Percentiles rank a stretch among this genome's conserved stretches.
Conservation (phyloP, 2,888 invertebrate species). For the Cerceris ruficornis region DNA sequence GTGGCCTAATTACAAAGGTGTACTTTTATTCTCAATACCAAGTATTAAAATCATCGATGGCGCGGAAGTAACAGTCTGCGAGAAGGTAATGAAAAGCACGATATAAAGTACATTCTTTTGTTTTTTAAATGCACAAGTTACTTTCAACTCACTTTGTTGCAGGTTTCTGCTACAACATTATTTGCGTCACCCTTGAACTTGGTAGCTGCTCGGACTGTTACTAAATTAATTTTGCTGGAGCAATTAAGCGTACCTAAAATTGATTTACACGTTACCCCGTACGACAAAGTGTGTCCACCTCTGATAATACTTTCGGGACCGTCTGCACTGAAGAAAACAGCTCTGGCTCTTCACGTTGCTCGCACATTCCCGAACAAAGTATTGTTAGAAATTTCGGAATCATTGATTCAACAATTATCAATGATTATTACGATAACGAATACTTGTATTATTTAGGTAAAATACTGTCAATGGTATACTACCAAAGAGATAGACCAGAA, state of each 20-base stretch:
- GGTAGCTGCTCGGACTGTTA: constrained; percentile 71
- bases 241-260: constrained; percentile 76
- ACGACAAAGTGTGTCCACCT: constrained; percentile 76
- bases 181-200: constrained; percentile 74
- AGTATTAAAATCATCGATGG: constrained; percentile 78
- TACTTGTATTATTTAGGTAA: constrained; percentile 63
- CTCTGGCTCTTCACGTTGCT: constrained; percentile 71
- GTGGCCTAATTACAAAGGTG: constrained; percentile 76
- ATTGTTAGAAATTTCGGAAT: constrained; percentile 4
- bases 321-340: constrained; percentile 75
- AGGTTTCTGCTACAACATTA: constrained; percentile 73
- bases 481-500: constrained; percentile 72
- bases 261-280: constrained; percentile 75
- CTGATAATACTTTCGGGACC: constrained; percentile 81
- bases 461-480: constrained; percentile 79
- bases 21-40: constrained; percentile 77
- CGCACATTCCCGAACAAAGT: constrained; percentile 66
- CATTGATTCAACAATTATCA: neutral
- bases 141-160: constrained; percentile 9
- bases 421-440: neutral
- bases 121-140: neutral
- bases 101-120: constrained; percentile 18
- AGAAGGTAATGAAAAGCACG: constrained; percentile 57
- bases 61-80: constrained; percentile 71
- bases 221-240: constrained; percentile 75